Base-by-base conservation (phyloP, 2,888 invertebrate species). In the Cybosia mesomella region DNA sequence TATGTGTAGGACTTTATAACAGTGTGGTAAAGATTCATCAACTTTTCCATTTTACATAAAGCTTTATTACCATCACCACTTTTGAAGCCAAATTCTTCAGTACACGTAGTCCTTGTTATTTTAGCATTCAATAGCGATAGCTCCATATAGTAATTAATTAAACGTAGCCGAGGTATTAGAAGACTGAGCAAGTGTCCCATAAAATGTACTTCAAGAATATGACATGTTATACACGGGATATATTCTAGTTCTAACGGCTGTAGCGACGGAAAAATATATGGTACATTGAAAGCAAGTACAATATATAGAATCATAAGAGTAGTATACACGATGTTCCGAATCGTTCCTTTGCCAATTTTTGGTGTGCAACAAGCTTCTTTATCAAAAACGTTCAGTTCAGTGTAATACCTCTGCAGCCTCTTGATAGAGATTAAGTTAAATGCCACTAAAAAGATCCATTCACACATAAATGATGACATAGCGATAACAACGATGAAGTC, bases 21-120 rank as follows among this genome's bases (percentile, higher is more conserved):
- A 32, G 84, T 85, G 36, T 91, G 85, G 70, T 91, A 92, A 10
- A 90, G 81, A 59, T 90, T 85, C 87, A 91, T 90, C 64, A 90
- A 67, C 59, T 85, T 87, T 13, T 82, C 85, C 86, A 91, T 89
- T 61, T 84, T 77, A 70, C 74, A 81, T 55, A 85, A 81, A 54
- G 71, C 71, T 54, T 77, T 77, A 32, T 80, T 76, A n/a, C 77
- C 76, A 11, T 74, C 71, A 32, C 77, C 76, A 64, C 74, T 82
- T 34, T 67, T 72, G n/a, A 81, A 78, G 13, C 78, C 76, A 36
- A 80, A 74, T 64, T 85, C 83, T 28, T 85, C 81, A 7, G 83
- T 68, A 53, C 82, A 76, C 1, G 82, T 72, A 3, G 71, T 72
- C 36, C 74, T 74, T 0, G 80, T 75, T 53, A 76, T 64, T 21